Conservation (phyloP, 37 sponge, comb jelly and placozoan genomes). For the Mnemiopsis leidyi region DNA sequence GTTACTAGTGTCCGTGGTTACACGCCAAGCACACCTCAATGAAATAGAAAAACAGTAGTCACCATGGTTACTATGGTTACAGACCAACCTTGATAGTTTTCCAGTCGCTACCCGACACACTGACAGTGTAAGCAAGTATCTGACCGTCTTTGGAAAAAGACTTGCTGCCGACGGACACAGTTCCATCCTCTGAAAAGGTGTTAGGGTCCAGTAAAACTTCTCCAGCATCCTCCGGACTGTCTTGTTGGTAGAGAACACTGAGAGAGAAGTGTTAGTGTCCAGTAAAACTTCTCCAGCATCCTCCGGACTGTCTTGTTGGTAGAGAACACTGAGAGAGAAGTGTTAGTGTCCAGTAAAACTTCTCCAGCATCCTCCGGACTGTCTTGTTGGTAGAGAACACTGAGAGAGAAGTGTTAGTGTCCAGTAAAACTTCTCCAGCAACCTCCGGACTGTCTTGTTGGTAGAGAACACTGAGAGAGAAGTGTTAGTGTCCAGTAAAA, state of each 20-base stretch:
- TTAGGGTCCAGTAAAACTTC: slow-evolving; percentile 92
- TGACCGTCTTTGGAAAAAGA: slow-evolving; percentile 91
- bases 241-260: slow-evolving; percentile 85
- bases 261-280: slow-evolving; percentile 76
- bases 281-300: slow-evolving; percentile 79
- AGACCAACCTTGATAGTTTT: slow-evolving; percentile 76
- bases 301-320: slow-evolving; percentile 70
- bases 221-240: slow-evolving; percentile 69
- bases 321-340: slow-evolving; percentile 95
- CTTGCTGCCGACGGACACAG: slow-evolving; percentile 73
- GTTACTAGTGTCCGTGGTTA: too few species aligned
- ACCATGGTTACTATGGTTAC: not conserved
- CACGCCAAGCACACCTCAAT: too few species aligned
- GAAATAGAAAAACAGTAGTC: too few species aligned
- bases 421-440: too few species aligned
- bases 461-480: too few species aligned
- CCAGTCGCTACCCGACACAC: slow-evolving; percentile 96
- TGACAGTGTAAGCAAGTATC: slow-evolving; percentile 81
- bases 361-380: slow-evolving; percentile 69
- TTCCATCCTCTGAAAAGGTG: slow-evolving; percentile 88
- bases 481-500: too few species aligned
- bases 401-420: too few species aligned
- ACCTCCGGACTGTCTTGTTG: too few species aligned
- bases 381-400: slow-evolving; percentile 81
- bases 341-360: slow-evolving; percentile 92